Evolutionary conservation across 2,888 invertebrate species (phyloP).

Genomic region (Metacarcinus magister): DNA sequence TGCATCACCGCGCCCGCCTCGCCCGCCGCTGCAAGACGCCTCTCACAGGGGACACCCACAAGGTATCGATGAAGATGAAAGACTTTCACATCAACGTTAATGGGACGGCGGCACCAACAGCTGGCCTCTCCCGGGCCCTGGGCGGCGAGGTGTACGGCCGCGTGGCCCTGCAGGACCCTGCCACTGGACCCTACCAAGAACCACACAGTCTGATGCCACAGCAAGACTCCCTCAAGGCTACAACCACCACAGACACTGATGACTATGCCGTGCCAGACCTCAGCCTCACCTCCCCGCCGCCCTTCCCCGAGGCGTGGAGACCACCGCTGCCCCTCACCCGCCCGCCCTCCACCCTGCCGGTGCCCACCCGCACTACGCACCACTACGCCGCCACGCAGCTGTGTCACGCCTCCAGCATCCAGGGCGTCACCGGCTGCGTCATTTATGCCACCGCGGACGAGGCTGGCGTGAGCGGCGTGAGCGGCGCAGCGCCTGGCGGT

Average conservation of each 20-base stretch:
- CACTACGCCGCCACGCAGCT: conserved; percentile 80
- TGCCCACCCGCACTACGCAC: conserved; percentile 23
- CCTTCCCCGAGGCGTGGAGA: conserved; percentile 78
- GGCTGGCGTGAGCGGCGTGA: conserved; percentile 45
- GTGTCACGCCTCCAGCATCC: conserved; percentile 76
- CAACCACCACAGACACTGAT: conserved; percentile 74
- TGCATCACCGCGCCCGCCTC: conserved; percentile 83
- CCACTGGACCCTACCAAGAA: conserved; percentile 80
- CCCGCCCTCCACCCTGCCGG: conserved; percentile 77
- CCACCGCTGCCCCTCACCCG: conserved; percentile 76
- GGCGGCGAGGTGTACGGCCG: conserved; percentile 82
- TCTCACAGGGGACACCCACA: conserved; percentile 71
- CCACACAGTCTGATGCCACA: conserved; percentile 69
- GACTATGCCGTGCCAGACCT: conserved; percentile 82
- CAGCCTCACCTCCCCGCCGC: conserved; percentile 81
- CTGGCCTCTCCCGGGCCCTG: conserved; percentile 79
- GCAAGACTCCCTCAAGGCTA: conserved; percentile 70
- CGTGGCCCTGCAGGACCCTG: conserved; percentile 81
- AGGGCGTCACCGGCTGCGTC: conserved; percentile 82
- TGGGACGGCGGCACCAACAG: conserved; percentile 69
- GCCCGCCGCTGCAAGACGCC: conserved; percentile 76
- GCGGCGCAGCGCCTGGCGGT: not conserved
- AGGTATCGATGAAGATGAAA: conserved; percentile 82
- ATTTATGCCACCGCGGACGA: conserved; percentile 75
- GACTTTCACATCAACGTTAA: conserved; percentile 81